phyloP scores from a whole-genome alignment of 1,140 invertebrate genomes.

The Drosophila ananassae region DNA sequence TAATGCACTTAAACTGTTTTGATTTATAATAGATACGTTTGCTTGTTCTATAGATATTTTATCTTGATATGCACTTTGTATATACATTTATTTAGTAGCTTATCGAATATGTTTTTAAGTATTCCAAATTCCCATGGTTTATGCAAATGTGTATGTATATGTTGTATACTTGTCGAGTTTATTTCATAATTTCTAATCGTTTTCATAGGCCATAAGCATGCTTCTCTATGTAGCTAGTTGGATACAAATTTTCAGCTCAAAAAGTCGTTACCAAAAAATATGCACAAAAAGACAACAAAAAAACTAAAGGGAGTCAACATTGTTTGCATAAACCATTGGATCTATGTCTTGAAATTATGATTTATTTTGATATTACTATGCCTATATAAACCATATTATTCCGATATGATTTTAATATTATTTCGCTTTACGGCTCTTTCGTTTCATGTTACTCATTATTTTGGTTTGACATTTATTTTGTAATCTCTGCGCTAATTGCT shows the following conservation, averaged over 20 bases:
- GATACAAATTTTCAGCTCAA: constrained; percentile 67
- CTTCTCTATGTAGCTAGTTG: constrained; percentile 35
- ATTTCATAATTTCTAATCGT: constrained; percentile 7
- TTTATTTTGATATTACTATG: constrained; percentile 53
- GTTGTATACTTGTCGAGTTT: constrained; percentile 39
- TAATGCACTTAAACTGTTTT: background rate
- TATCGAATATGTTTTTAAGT: background rate
- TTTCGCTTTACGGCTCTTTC: constrained; percentile 42
- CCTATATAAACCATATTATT: constrained; percentile 49
- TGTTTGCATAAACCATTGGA: constrained; percentile 84
- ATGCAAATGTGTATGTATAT: constrained; percentile 65
- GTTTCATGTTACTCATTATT: constrained; percentile 45
- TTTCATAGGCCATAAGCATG: constrained; percentile 37
- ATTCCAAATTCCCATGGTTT: constrained; percentile 63
- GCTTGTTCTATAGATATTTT: background rate
- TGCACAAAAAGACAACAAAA: constrained; percentile 52
- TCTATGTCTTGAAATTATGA: constrained; percentile 61
- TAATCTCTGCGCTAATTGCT: constrained; percentile 44
- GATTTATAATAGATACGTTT: background rate
- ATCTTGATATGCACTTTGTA: constrained; percentile 8
- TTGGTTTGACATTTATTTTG: constrained; percentile 44
- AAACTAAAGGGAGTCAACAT: constrained; percentile 57
- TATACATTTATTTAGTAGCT: constrained; percentile 8
- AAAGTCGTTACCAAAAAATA: constrained; percentile 81
- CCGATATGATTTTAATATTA: constrained; percentile 46